A percentile compares a stretch with the other conserved stretches of the same genome.
These are phyloP conservation scores for Tetramorium parvispinum DNA, from an alignment of 1,140 invertebrate genomes.

Conservation along the genomic window DNA sequence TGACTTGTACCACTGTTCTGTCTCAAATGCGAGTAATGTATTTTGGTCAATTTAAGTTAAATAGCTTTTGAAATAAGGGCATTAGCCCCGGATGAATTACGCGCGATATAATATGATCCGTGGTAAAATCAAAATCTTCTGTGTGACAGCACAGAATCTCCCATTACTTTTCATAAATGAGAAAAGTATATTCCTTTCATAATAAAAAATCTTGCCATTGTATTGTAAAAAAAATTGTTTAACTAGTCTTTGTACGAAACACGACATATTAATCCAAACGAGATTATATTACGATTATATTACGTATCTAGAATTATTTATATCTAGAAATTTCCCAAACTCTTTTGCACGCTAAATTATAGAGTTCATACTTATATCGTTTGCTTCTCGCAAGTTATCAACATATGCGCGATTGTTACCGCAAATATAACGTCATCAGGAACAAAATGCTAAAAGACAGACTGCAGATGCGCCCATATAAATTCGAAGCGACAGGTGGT, in stretches of 20 bases:
- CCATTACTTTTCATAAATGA: constrained; percentile 6
- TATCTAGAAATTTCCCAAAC: not conserved
- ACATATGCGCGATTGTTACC: not conserved
- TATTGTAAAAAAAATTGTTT: not conserved
- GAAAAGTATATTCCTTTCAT: not conserved
- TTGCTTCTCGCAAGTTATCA: not conserved
- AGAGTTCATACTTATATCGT: not conserved
- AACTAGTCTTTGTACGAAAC: not conserved
- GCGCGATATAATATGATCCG: not conserved
- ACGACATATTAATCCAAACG: not conserved
- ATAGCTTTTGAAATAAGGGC: constrained; percentile 46
- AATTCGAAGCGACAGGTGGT: not conserved
- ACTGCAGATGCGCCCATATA: not conserved
- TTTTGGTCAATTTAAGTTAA: constrained; percentile 45
- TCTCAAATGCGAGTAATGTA: constrained; percentile 20
- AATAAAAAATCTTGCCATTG: not conserved
- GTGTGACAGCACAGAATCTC: not conserved
- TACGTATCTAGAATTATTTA: too few species aligned
- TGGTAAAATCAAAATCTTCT: not conserved
- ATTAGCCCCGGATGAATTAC: constrained; percentile 22
- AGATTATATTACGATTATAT: not conserved
- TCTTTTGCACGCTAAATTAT: not conserved
- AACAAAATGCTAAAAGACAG: not conserved
- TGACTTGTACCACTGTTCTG: constrained; percentile 11
- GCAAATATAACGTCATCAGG: not conserved